These are phyloP conservation scores for Ectropis crepuscularia DNA, from an alignment of 2,888 invertebrate genomes.

Conservation along the genomic window DNA sequence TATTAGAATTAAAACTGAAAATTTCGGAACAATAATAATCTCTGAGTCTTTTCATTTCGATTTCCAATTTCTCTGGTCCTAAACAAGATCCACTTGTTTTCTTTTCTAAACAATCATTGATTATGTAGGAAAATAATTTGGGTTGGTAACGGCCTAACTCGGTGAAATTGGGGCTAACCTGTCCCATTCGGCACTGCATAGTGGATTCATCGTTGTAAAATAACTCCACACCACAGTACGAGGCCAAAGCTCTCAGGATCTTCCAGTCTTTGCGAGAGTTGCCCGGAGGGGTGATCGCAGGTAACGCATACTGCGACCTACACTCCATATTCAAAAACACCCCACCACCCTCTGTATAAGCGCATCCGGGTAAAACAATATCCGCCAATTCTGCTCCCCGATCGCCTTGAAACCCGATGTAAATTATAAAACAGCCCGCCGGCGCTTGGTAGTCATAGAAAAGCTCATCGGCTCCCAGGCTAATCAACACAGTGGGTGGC, in stretches of 20 bases:
- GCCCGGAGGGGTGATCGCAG: slow-evolving; percentile 96
- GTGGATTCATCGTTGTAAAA: slow-evolving; percentile 60
- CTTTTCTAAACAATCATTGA: slow-evolving; percentile 30
- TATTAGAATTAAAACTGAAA: slow-evolving; percentile 69
- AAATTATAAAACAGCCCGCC: slow-evolving; percentile 92
- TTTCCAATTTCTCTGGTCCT: slow-evolving; percentile 39
- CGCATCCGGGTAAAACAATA: slow-evolving; percentile 96
- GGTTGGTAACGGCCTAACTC: slow-evolving; percentile 58
- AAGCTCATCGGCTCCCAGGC: slow-evolving; percentile 96
- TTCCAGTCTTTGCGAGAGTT: slow-evolving; percentile 98
- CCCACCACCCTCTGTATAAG: slow-evolving; percentile 98
- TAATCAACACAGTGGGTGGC: slow-evolving; percentile 92
- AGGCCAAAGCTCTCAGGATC: slow-evolving; percentile 87
- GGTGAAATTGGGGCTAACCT: slow-evolving; percentile 71
- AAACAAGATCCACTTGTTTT: too few relatives aligned
- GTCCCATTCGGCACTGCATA: slow-evolving; percentile 58
- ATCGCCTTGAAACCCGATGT: slow-evolving; percentile 98
- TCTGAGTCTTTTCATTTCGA: slow-evolving; percentile 60
- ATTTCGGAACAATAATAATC: slow-evolving; percentile 76
- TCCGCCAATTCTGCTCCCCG: slow-evolving; percentile 95
- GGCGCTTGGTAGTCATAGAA: slow-evolving; percentile 90
- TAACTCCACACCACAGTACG: slow-evolving; percentile 60
- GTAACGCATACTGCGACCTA: slow-evolving; percentile 93
- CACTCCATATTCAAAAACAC: slow-evolving; percentile 98
- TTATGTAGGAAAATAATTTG: slow-evolving; percentile 55